Conservation (phyloP, 1,140 invertebrate species). For the Charaxes varanes region DNA sequence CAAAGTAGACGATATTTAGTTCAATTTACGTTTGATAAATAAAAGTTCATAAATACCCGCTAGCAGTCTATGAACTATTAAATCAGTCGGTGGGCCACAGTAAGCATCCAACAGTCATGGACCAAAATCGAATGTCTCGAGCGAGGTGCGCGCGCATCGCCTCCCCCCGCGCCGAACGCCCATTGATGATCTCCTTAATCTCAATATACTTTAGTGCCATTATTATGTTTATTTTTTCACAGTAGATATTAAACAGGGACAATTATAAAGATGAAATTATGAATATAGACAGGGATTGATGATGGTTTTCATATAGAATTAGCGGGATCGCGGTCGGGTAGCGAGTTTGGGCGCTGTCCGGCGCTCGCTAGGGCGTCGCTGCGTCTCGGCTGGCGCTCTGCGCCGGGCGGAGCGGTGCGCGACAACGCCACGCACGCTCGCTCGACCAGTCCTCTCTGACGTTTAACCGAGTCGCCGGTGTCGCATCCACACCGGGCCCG, state of each 20-base stretch:
- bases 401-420: constrained; percentile 48
- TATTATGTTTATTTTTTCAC: no score
- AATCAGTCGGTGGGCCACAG: constrained; percentile 59
- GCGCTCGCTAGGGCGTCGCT: constrained; percentile 62
- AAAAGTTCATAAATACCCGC: constrained; percentile 38
- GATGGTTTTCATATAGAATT: constrained; percentile 1
- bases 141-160: constrained; percentile 61
- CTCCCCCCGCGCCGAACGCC: constrained; percentile 48
- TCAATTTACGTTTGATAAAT: constrained; percentile 11
- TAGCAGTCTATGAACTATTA: constrained; percentile 61
- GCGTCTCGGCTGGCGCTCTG: constrained; percentile 63
- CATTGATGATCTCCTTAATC: constrained; percentile 71
- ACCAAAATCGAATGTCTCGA: constrained; percentile 75
- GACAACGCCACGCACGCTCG: constrained; percentile 61
- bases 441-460: constrained; percentile 66
- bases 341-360: constrained; percentile 50
- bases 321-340: constrained; percentile 4
- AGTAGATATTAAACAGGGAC: no score
- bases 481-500: no score
- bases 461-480: constrained; percentile 62
- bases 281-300: neutral
- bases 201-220: constrained; percentile 36
- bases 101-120: constrained; percentile 73
- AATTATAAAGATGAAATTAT: no score
- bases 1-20: neutral